These are phyloP conservation scores for Bombus waltoni DNA, from an alignment of 1,140 invertebrate species.

Conservation along the genomic window DNA sequence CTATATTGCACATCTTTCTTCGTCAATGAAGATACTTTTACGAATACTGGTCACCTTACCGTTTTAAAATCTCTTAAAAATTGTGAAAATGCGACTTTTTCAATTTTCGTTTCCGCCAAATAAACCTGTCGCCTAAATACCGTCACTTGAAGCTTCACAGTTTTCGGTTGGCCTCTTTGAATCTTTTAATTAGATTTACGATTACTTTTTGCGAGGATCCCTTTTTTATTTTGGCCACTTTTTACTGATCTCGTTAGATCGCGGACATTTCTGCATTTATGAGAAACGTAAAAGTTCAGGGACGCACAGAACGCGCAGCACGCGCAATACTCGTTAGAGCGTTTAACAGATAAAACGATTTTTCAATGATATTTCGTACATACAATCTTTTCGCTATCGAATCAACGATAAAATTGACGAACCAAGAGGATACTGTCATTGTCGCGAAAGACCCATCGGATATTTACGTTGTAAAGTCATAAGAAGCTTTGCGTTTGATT, in stretches of 20 bases:
- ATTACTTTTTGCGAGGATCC: neutral
- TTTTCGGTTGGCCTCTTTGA: neutral
- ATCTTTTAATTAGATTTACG: neutral
- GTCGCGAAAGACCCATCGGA: neutral
- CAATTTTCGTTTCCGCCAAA: neutral
- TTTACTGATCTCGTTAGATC: too few species aligned
- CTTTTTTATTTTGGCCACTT: neutral
- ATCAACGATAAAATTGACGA: neutral
- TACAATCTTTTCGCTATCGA: too few species aligned
- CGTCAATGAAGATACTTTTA: neutral
- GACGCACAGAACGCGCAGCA: too few species aligned
- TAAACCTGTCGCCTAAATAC: fast-evolving
- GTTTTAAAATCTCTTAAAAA: neutral
- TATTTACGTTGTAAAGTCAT: constrained; percentile 9
- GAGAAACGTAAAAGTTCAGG: too few species aligned
- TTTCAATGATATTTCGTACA: too few species aligned
- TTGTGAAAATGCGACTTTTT: neutral
- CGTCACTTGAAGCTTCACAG: fast-evolving
- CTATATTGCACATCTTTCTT: neutral
- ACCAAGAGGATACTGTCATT: neutral
- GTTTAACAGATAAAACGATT: too few species aligned
- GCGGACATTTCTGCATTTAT: too few species aligned
- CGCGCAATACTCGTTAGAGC: too few species aligned
- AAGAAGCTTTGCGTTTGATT: constrained; percentile 15
- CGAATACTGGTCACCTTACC: fast-evolving